Percentiles rank a stretch among this genome's conserved stretches.
Evolutionary conservation across 2,797 vertebrate species (phyloP).

Genomic region (Brotula barbata): DNA sequence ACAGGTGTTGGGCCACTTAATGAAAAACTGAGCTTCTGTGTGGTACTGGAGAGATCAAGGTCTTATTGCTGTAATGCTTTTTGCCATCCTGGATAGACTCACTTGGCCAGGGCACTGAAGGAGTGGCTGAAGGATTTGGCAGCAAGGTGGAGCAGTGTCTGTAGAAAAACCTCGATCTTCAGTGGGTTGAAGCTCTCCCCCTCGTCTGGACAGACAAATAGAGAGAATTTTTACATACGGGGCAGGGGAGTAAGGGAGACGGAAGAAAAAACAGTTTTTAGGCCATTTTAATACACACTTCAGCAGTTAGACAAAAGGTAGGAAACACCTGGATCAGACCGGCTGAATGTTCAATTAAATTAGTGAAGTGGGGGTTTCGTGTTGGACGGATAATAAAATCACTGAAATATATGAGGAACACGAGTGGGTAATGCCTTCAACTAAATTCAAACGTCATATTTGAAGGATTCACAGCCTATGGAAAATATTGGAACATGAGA

Average conservation of each 20-base stretch:
- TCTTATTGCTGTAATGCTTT: too few relatives aligned
- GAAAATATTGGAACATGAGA: too few relatives aligned
- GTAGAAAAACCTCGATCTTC: conserved; percentile 97
- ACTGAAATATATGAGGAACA: too few relatives aligned
- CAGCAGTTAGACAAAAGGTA: too few relatives aligned
- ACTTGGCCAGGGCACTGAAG: conserved; percentile 98
- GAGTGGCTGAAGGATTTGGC: conserved; percentile 98
- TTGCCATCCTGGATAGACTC: conserved; percentile 61
- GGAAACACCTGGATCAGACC: too few relatives aligned
- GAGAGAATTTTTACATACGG: neutral
- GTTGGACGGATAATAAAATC: too few relatives aligned
- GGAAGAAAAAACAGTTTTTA: neutral
- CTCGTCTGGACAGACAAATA: conserved; percentile 82
- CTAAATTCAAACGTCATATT: neutral
- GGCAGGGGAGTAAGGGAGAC: too few relatives aligned
- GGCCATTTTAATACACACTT: too few relatives aligned
- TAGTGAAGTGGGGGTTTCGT: too few relatives aligned
- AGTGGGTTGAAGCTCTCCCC: conserved; percentile 94
- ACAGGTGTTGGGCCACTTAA: too few relatives aligned
- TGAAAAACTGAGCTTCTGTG: too few relatives aligned
- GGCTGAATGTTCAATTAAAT: neutral
- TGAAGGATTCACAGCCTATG: neutral
- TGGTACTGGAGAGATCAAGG: too few relatives aligned
- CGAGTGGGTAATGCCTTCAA: neutral
- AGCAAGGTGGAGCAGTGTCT: conserved; percentile 93